Percentiles rank a stretch among this genome's conserved stretches.
Evolutionary conservation across 2,797 vertebrate genomes (phyloP).

Genomic region (Orestias chungarensis): DNA sequence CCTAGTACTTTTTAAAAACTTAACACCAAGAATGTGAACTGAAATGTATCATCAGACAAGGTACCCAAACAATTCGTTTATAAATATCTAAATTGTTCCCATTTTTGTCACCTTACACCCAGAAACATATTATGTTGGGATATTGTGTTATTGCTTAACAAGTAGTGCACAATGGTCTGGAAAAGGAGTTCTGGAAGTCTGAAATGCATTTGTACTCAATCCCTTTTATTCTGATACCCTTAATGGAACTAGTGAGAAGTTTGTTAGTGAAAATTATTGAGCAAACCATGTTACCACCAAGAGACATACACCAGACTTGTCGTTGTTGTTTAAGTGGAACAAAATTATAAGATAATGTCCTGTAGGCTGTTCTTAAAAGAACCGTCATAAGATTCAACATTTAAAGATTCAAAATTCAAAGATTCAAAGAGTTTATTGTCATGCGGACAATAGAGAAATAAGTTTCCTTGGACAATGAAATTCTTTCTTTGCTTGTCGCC

Average conservation of each 20-base stretch:
- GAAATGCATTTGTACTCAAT: not conserved
- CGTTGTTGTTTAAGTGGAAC: not conserved
- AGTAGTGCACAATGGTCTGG: not conserved
- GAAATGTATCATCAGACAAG: conserved; percentile 20
- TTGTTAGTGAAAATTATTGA: not conserved
- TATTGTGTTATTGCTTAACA: not conserved
- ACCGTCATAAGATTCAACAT: not conserved
- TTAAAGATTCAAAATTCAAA: no score
- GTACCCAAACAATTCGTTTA: conserved; percentile 7
- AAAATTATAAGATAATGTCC: not conserved
- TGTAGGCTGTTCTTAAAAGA: not conserved
- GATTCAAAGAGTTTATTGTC: no score
- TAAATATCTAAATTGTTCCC: not conserved
- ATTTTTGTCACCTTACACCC: not conserved
- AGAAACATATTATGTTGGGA: not conserved
- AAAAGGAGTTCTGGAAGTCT: not conserved
- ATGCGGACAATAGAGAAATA: no score
- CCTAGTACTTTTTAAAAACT: conserved; percentile 34
- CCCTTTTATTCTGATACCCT: not conserved
- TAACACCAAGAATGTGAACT: conserved; percentile 28
- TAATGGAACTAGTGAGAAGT: not conserved
- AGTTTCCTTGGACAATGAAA: no score
- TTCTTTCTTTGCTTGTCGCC: no score
- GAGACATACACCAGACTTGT: not conserved
- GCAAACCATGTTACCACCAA: not conserved